Base-by-base conservation (phyloP, 1,140 invertebrate genomes). In the Zelostemma sp. region DNA sequence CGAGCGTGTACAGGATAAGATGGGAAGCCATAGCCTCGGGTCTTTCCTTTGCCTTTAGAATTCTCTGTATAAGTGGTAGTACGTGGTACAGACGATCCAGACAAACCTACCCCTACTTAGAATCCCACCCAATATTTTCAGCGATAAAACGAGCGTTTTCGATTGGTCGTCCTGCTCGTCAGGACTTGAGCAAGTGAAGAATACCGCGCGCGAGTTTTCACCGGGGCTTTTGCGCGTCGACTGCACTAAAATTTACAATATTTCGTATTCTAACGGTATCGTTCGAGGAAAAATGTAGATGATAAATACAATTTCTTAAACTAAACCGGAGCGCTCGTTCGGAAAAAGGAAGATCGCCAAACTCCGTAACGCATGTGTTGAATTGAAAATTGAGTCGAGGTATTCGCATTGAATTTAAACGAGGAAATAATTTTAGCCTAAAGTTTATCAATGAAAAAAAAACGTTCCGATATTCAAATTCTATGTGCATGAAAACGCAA, bases 1-100 rank as follows among this genome's bases (percentile, higher is more conserved):
- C 78, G 72, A 11, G 11, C 12, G 35, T 66, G 63, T 72, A 72
- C 72, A 71, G 73, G 75, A 77, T 79, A 78, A 80, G 79, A 80
- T 75, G 73, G 69, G 74, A 81, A 79, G 75, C 74, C 68, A 79
- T 80, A 76, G 77, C 80, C 70, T 43, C 51, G 41, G 69, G 79
- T 59, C 66, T 68, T 76, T 78, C 69, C 73, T 77, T 76, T 78
- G 56, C 68, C 64, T 48, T 45, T 40, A 70, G 51, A 63, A 50
- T 61, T 64, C 62, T 68, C 70, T 67, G 48, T 62, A 62, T 21
- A 33, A 18, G 21, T 33, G 11, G 19, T 35, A 43, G 60, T 35
- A 40, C 43, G 51, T 25, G 50, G 75, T 76, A 78, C 67, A 79
- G 69, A 78, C 65, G 56, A 54, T 50, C 58, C 46, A 68, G 50